Conservation (phyloP, 2,888 invertebrate genomes). For the Ichneumon xanthorius region DNA sequence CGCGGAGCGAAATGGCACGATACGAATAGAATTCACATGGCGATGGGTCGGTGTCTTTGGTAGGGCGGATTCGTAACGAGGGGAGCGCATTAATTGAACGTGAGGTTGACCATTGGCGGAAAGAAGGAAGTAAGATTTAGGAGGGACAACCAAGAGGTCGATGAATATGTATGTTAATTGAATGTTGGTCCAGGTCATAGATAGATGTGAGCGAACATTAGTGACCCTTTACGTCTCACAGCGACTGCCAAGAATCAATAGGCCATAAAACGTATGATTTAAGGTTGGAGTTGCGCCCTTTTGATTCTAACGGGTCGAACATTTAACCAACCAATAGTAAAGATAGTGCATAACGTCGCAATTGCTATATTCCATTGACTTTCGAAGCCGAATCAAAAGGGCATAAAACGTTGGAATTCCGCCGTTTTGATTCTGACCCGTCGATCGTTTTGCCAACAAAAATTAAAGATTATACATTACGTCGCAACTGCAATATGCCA, state of each 20-base stretch:
- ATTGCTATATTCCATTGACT: too few species aligned
- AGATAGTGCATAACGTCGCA: too few species aligned
- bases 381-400: too few species aligned
- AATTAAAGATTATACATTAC: neutral
- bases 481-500: too few species aligned
- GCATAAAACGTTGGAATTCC: too few species aligned
- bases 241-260: neutral
- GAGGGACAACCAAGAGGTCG: conserved; percentile 12
- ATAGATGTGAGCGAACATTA: too few species aligned
- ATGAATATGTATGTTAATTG: conserved; percentile 47
- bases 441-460: neutral
- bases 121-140: conserved; percentile 18
- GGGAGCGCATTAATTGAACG: conserved; percentile 12
- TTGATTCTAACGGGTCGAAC: too few species aligned
- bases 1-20: conserved; percentile 18
- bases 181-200: too few species aligned
- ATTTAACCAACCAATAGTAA: neutral
- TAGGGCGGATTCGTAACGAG: conserved; percentile 4
- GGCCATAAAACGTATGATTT: too few species aligned
- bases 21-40: neutral
- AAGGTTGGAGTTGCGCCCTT: too few species aligned
- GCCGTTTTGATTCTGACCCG: too few species aligned
- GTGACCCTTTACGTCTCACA: neutral
- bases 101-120: neutral
- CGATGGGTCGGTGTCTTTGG: neutral